A percentile compares a stretch with the other conserved stretches of the same genome.
Evolutionary conservation across 2,797 vertebrate genomes (phyloP).

Genomic region (Eulemur coronatus): DNA sequence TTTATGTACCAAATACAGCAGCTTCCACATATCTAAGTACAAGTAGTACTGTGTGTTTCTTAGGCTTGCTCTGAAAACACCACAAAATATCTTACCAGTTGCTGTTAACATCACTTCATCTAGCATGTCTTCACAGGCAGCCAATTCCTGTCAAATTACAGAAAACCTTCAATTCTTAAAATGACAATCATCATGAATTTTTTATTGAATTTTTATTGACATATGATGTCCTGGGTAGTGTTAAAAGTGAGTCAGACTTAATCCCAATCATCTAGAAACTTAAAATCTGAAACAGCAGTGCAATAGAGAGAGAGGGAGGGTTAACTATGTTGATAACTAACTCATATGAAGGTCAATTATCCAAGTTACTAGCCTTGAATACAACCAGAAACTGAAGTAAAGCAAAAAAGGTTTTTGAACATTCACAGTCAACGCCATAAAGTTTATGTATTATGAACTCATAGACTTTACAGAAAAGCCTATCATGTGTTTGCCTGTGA

Average conservation of each 20-base stretch:
- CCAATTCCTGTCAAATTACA: slow-evolving; percentile 85
- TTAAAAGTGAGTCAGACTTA: slow-evolving; percentile 44
- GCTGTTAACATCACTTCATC: slow-evolving; percentile 87
- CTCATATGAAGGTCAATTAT: background rate
- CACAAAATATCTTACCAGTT: slow-evolving; percentile 81
- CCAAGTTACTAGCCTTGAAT: slow-evolving; percentile 1
- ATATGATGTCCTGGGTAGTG: background rate
- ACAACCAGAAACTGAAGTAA: background rate
- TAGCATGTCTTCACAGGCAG: slow-evolving; percentile 88
- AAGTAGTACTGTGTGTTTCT: background rate
- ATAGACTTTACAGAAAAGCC: background rate
- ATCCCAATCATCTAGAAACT: background rate
- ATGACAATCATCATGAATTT: background rate
- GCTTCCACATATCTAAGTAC: background rate
- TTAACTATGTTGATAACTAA: background rate
- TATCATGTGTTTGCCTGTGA: background rate
- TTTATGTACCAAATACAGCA: background rate
- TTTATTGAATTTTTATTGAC: slow-evolving; percentile 1
- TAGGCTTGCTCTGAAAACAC: slow-evolving; percentile 39
- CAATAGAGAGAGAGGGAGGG: background rate
- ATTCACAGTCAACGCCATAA: background rate
- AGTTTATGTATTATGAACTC: background rate
- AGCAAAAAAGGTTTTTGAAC: background rate
- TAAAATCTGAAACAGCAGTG: background rate
- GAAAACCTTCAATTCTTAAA: slow-evolving; percentile 15